phyloP scores from a whole-genome alignment of 2,113 vertebrate species.

The Canis aureus region DNA sequence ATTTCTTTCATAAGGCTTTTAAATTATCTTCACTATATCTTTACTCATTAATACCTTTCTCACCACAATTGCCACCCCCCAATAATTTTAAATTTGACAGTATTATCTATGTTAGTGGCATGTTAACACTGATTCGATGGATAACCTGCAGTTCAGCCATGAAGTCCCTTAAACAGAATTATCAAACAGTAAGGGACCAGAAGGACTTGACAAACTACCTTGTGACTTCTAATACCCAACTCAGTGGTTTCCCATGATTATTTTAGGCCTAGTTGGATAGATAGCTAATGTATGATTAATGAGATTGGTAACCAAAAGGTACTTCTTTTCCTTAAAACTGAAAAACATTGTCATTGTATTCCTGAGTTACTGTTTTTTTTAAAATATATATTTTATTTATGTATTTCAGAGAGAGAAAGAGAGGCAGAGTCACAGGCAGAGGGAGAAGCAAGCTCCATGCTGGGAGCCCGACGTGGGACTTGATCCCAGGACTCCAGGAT shows the following conservation, averaged over 20 bases:
- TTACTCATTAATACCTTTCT: slow-evolving; percentile 16
- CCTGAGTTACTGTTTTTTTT: neutral
- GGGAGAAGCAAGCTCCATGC: no score
- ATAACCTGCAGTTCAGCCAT: neutral
- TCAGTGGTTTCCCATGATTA: neutral
- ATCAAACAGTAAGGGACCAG: neutral
- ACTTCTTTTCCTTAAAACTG: neutral
- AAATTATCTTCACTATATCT: neutral
- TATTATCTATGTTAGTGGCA: neutral
- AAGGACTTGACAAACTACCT: neutral
- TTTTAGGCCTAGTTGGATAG: neutral
- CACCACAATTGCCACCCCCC: neutral
- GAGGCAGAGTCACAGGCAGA: no score
- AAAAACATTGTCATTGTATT: neutral
- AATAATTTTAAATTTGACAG: slow-evolving; percentile 44
- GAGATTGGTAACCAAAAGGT: neutral
- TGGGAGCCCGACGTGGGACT: no score
- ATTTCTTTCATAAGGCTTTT: slow-evolving; percentile 52
- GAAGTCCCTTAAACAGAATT: neutral
- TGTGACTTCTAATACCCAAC: neutral
- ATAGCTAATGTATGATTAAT: neutral
- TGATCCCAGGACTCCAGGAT: no score
- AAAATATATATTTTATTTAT: no score
- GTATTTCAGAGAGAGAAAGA: no score
- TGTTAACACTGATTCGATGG: neutral